These are phyloP conservation scores for Sarcophaga caerulescens DNA, from an alignment of 2,888 invertebrate genomes.

Conservation along the genomic window DNA sequence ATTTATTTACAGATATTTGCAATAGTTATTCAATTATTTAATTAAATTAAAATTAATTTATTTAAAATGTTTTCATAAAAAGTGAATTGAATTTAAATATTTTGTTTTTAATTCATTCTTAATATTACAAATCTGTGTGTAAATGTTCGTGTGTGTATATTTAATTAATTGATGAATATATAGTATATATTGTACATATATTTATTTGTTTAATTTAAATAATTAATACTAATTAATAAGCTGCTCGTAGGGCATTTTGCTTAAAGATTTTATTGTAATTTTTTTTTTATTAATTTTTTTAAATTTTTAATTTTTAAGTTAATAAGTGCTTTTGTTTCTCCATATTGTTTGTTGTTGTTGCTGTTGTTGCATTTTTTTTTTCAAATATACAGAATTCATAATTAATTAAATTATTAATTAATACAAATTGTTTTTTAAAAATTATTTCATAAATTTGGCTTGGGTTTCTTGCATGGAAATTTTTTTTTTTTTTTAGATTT, in stretches of 20 bases:
- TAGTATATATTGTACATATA: constrained; percentile 28
- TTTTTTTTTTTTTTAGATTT: neutral
- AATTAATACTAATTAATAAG: constrained; percentile 46
- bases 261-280: constrained; percentile 5
- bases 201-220: constrained; percentile 21
- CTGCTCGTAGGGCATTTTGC: constrained; percentile 61
- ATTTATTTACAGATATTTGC: neutral
- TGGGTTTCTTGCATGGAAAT: neutral
- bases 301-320: neutral
- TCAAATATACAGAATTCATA: constrained; percentile 37
- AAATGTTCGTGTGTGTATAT: neutral
- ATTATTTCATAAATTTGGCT: constrained; percentile 6
- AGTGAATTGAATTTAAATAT: constrained; percentile 7
- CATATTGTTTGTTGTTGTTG: neutral
- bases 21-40: neutral
- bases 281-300: neutral
- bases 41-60: neutral
- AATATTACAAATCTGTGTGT: constrained; percentile 31
- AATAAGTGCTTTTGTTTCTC: constrained; percentile 49
- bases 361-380: neutral
- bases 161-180: neutral
- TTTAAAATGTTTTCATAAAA: constrained; percentile 30
- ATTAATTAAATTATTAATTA: constrained; percentile 9
- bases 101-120: neutral
- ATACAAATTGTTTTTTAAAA: constrained; percentile 13